A percentile compares a stretch with the other conserved stretches of the same genome.
phyloP scores from a whole-genome alignment of 2,113 vertebrate species.

The Ailurus styani region DNA sequence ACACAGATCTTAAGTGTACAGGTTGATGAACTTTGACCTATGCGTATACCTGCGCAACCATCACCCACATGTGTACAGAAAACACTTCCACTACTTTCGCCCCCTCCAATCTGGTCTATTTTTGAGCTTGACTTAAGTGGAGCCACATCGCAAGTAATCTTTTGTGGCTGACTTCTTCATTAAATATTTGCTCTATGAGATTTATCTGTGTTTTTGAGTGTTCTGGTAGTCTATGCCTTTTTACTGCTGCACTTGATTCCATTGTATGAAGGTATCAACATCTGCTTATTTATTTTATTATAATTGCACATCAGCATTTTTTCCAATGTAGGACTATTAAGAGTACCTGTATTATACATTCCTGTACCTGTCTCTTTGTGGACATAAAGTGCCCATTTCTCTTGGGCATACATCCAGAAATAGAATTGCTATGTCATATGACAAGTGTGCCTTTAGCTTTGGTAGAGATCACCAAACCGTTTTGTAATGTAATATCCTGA shows the following conservation, averaged over 20 bases:
- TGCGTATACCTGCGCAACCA: background rate
- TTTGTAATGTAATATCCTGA: background rate
- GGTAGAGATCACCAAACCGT: background rate
- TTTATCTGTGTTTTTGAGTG: background rate
- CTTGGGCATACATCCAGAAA: no score
- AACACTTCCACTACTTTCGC: background rate
- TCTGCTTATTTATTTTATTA: background rate
- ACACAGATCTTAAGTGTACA: background rate
- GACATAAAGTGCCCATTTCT: no score
- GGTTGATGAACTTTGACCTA: background rate
- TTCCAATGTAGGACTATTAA: background rate
- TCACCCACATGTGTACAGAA: background rate
- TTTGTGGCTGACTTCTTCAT: background rate
- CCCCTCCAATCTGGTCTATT: background rate
- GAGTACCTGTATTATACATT: no score
- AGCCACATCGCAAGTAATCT: background rate
- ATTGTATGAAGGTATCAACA: background rate
- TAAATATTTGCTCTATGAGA: background rate
- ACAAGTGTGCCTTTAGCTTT: background rate
- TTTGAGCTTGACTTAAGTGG: background rate
- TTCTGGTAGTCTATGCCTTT: background rate
- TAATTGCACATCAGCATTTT: background rate
- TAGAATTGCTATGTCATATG: background rate
- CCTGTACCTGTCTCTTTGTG: no score
- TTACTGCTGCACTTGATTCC: background rate